Base-by-base conservation (phyloP, 2,888 invertebrate genomes). In the Rhagophthalmus giganteus region DNA sequence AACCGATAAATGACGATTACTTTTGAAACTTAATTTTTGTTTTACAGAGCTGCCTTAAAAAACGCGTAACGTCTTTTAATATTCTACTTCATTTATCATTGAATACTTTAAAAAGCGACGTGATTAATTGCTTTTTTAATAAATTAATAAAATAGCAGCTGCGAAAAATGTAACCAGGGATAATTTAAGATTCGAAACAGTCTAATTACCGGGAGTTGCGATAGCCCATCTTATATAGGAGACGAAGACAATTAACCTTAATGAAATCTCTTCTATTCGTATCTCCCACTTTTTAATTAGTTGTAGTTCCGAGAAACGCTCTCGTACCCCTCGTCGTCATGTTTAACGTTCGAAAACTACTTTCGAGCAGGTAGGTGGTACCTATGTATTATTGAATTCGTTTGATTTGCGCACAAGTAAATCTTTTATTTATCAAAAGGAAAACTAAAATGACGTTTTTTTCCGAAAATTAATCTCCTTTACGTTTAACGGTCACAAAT, bases 261-360 rank as follows among this genome's bases (percentile, higher is more conserved):
- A 61, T 65, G 63, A 64, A 64, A 64, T 65, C 44, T 63, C 62
- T 62, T 62, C 62, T 58, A 59, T 63, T 62, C 58, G 57, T 61
- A 44, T 44, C 60, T 59, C 58, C 57, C 58, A 57, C 56, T 57
- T 59, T 61, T 61, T 61, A 61, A 61, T 61, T 61, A 61, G 61
- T 56, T 45, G 50, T 44, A 44, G 34, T 44, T 44, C 34, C 16
- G 44, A 33, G 44, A 34, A 35, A 12, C 28, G 27, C 44, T 35
- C 44, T 31, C 31, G 31, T 40, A 28, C 20, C 40, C 28, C 40
- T 15, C 40, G 31, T 15, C 24, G 15, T 40, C 31, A 16, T 31
- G 40, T 40, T 40, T 40, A 28, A 13, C 12, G 20, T 31, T 31
- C 31, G 11, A 31, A 40, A 31, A n/a, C n/a, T n/a, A n/a, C n/a